A percentile compares a stretch with the other conserved stretches of the same genome.
Conservation (phyloP, 2,797 vertebrate genomes). For the Cossypha polioptera region DNA sequence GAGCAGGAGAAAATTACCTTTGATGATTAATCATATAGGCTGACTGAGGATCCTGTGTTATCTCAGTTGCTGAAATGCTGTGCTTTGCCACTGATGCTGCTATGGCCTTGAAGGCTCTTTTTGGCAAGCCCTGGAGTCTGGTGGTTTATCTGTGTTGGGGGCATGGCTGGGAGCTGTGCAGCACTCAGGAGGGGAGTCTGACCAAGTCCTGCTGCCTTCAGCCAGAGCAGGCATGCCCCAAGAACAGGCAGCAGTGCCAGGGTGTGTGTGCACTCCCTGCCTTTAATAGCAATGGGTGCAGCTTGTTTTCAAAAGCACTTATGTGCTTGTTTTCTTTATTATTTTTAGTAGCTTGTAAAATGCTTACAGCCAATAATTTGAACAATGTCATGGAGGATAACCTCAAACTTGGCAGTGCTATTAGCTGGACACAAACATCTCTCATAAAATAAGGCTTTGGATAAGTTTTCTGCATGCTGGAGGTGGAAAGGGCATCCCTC, state of each 20-base stretch:
- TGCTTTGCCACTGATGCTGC: neutral
- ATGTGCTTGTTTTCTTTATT: slow-evolving; percentile 7
- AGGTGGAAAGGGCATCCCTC: neutral
- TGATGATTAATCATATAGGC: neutral
- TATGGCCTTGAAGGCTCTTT: neutral
- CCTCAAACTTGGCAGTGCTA: neutral
- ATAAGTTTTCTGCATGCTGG: neutral
- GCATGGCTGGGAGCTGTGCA: neutral
- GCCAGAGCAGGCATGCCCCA: neutral
- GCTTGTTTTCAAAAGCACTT: neutral
- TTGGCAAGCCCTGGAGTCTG: neutral
- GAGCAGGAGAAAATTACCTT: neutral
- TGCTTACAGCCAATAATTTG: neutral
- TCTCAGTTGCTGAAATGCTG: neutral
- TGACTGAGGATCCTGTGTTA: fast-evolving
- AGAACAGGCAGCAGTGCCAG: neutral
- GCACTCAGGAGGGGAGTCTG: neutral
- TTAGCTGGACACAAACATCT: neutral
- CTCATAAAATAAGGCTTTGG: neutral
- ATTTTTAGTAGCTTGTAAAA: slow-evolving; percentile 32
- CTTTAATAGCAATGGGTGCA: neutral
- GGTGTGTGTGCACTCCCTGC: neutral
- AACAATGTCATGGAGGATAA: neutral
- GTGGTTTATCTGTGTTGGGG: neutral
- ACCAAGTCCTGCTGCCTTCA: neutral